These are phyloP conservation scores for Vicugna pacos DNA, from an alignment of 2,113 vertebrate genomes.

Conservation along the genomic window DNA sequence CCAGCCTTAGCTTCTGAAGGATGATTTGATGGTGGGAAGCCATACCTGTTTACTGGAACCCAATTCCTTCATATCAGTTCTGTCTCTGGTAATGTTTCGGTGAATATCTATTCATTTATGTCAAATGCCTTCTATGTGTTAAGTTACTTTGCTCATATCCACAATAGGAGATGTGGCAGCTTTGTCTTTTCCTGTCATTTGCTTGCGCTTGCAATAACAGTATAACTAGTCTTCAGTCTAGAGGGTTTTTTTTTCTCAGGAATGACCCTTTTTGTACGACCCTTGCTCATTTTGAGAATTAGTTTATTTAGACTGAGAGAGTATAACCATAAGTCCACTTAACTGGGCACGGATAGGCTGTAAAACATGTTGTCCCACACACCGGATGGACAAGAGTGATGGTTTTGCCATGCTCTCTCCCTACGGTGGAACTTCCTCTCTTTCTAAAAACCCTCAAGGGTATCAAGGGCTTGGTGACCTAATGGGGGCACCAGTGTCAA, in stretches of 20 bases:
- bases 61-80: neutral
- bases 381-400: neutral
- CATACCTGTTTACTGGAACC: neutral
- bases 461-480: neutral
- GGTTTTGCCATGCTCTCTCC: neutral
- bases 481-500: neutral
- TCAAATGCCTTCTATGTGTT: neutral
- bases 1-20: neutral
- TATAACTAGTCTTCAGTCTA: neutral
- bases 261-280: neutral
- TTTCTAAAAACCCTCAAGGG: neutral
- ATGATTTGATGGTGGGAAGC: neutral
- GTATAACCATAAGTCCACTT: neutral
- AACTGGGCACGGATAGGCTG: neutral
- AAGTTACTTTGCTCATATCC: neutral
- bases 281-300: neutral
- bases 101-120: neutral
- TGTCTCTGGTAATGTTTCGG: neutral
- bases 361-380: neutral
- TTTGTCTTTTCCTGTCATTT: neutral
- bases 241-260: neutral
- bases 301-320: slow-evolving; percentile 13
- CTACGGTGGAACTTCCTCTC: neutral
- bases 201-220: neutral
- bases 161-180: neutral